Evolutionary conservation across 1,140 invertebrate species (phyloP).

Genomic region (Stegodyphus mimosarum): DNA sequence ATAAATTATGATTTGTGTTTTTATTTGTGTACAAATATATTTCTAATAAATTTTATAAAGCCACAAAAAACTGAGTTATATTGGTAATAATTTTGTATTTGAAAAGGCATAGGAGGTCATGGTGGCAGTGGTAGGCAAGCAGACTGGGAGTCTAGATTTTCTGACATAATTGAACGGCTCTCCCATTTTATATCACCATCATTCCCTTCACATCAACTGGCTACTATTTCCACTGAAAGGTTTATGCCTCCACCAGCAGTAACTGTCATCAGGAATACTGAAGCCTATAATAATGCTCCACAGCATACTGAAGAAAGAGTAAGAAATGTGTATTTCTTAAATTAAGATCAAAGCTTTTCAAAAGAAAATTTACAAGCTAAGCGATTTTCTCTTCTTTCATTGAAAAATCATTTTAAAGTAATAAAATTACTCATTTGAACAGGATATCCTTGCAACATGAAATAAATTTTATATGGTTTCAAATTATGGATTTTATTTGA

Average conservation of each 20-base stretch:
- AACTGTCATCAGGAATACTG: not conserved
- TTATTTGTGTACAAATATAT: no score
- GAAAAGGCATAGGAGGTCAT: slow-evolving; percentile 70
- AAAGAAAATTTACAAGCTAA: no score
- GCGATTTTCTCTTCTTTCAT: no score
- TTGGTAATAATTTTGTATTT: not conserved
- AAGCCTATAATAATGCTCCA: not conserved
- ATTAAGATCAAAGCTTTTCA: no score
- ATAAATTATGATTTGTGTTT: not conserved
- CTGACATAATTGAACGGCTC: slow-evolving; percentile 66
- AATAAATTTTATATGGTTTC: no score
- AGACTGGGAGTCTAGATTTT: slow-evolving; percentile 69
- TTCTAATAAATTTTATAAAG: no score
- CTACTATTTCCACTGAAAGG: slow-evolving; percentile 20
- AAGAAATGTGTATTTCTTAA: not conserved
- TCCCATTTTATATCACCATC: slow-evolving; percentile 62
- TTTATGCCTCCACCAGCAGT: slow-evolving; percentile 12
- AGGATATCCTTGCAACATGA: no score
- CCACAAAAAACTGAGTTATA: no score
- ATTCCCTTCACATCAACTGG: slow-evolving; percentile 6
- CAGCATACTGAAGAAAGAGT: not conserved
- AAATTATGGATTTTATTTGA: no score
- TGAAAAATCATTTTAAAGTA: no score
- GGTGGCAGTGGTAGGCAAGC: slow-evolving; percentile 69
- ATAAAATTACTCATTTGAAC: no score